Percentiles rank a stretch among this genome's conserved stretches.
phyloP scores from a whole-genome alignment of 64 coral and sea anemone species.

The Porites lutea region DNA sequence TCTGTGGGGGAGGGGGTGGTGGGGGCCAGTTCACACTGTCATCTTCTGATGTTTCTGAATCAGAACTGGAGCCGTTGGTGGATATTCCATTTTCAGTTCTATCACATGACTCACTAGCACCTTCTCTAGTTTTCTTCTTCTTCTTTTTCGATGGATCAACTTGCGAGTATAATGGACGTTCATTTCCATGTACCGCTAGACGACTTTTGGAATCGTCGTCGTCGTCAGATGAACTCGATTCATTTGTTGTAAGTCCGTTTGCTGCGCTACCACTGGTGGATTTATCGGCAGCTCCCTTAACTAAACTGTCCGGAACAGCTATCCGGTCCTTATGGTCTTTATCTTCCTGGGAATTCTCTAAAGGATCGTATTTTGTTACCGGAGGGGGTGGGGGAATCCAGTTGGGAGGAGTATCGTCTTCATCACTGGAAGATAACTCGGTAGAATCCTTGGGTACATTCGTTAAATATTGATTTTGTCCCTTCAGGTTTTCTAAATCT shows the following conservation, averaged over 20 bases:
- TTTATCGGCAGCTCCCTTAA: neutral
- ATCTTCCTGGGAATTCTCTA: neutral
- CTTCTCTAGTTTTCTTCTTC: neutral
- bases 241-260: neutral
- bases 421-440: neutral
- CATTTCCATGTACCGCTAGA: neutral
- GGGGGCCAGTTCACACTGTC: neutral
- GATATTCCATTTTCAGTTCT: neutral
- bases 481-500: neutral
- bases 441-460: neutral
- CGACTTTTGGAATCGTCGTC: neutral
- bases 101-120: neutral
- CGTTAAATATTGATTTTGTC: neutral
- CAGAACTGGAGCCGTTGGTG: neutral
- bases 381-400: constrained; percentile 25
- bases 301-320: neutral
- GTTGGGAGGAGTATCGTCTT: neutral
- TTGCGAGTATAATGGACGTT: constrained; percentile 11
- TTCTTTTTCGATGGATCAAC: constrained; percentile 37
- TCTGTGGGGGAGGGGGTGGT: constrained; percentile 42
- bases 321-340: neutral
- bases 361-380: neutral
- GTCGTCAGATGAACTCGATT: neutral
- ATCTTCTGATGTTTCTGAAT: neutral
- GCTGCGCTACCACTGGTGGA: neutral